Evolutionary conservation across 2,797 vertebrate species (phyloP), one percentile per base, ranked within the genome.

Genomic region (Galaxias olidus): DNA sequence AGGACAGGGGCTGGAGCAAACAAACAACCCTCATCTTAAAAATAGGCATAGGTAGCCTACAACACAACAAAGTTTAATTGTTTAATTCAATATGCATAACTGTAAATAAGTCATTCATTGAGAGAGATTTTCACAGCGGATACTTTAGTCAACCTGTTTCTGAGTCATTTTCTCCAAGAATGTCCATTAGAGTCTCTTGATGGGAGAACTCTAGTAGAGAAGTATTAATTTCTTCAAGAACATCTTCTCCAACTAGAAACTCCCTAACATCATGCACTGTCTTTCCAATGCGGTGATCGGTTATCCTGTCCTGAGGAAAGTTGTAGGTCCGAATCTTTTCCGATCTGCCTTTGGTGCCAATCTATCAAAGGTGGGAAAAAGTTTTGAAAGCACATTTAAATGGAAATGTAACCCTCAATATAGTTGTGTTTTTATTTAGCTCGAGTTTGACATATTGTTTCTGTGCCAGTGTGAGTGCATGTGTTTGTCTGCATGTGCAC

Each of bases 281-380:
- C 86, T 88, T 90, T 65, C 91, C 84, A 61, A 99, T 95, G 64
- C 98, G 93, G 85, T 99, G 98, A 80, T 99, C 98, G 17, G 98
- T 99, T 69, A 99, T 82, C 0, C 97, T 92, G 76, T 99, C 96
- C 83, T 99, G 97, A n/a, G 94, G 73, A 11, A 95, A 99, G 87
- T 98, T 98, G 65, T 98, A 99, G 4, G 97, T 99, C 73, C 98
- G 92, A 78, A 98, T 97, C 90, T 99, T 99, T 83, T 99, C 98
- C 0, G 98, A 98, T 79, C 98, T 93, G 84, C 94, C 95, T 92
- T 85, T 98, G 56, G 92, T 95, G 44, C 98, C 98, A 71, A 96
- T 87, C 98, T 99, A 77, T 53, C 12, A 70, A 68, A 3, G 18
- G 66, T 19, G 19, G 10, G 12, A n/a, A 5, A 40, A 40, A 48